phyloP scores from a whole-genome alignment of 2,888 invertebrate genomes.

The Euclidia mi region DNA sequence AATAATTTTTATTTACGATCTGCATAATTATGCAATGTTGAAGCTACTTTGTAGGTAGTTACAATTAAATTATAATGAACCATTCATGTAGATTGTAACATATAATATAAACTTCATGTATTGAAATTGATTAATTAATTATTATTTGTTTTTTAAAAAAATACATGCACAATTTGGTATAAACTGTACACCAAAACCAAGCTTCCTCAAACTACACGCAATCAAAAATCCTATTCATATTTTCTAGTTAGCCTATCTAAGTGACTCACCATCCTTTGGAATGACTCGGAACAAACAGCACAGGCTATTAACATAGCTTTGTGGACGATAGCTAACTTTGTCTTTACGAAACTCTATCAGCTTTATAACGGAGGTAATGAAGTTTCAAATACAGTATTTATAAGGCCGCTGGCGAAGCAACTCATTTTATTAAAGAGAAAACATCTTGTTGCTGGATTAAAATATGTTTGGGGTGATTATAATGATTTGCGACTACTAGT shows the following conservation, averaged over 20 bases:
- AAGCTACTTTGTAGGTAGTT: too few relatives aligned
- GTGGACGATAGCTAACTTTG: constrained; percentile 43
- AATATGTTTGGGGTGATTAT: too few relatives aligned
- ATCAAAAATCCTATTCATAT: constrained; percentile 3
- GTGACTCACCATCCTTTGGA: constrained; percentile 28
- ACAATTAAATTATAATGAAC: too few relatives aligned
- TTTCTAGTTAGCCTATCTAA: not conserved
- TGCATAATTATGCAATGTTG: too few relatives aligned
- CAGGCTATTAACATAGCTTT: constrained; percentile 46
- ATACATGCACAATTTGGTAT: not conserved
- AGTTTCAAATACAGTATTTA: constrained; percentile 28
- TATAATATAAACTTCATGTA: too few relatives aligned
- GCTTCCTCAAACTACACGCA: not conserved
- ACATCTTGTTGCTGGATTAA: too few relatives aligned
- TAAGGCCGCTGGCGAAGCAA: constrained; percentile 10
- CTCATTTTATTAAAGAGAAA: too few relatives aligned
- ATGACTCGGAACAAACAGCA: constrained; percentile 35
- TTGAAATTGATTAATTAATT: too few relatives aligned
- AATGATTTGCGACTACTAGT: too few relatives aligned
- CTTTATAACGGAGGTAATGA: constrained; percentile 40
- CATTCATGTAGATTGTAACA: too few relatives aligned
- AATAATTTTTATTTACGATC: too few relatives aligned
- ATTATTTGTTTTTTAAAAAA: too few relatives aligned
- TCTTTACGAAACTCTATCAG: constrained; percentile 53
- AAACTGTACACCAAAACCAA: not conserved